These are phyloP conservation scores for Bradypodion ventrale DNA, from an alignment of 2,797 vertebrate species.

Conservation along the genomic window DNA sequence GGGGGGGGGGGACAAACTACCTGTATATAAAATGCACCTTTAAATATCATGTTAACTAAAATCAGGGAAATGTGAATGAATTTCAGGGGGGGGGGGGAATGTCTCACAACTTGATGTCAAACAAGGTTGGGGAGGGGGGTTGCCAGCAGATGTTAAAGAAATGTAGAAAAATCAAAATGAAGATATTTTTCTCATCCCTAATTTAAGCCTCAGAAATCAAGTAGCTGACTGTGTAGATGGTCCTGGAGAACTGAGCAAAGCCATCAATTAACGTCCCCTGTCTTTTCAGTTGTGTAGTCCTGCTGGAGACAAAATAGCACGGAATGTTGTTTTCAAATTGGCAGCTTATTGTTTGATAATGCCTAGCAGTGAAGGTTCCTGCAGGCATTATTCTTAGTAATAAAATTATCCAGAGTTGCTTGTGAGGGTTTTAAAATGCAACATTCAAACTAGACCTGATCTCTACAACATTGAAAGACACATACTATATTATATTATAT, in stretches of 20 bases:
- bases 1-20: no score
- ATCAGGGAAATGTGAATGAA: no score
- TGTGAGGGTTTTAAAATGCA: slow-evolving; percentile 6
- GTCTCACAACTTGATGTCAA: no score
- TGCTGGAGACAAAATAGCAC: background rate
- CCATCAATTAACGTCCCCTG: background rate
- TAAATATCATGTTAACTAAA: no score
- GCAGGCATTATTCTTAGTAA: fast-evolving
- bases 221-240: slow-evolving; percentile 35
- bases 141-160: no score
- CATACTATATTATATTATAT: no score
- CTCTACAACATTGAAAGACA: fast-evolving
- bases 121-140: no score
- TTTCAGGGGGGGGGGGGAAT: no score
- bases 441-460: background rate
- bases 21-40: no score
- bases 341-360: background rate
- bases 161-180: no score
- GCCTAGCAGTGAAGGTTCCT: background rate
- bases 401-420: background rate
- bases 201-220: background rate
- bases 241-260: slow-evolving; percentile 36
- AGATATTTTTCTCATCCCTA: no score
- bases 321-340: slow-evolving; percentile 7
- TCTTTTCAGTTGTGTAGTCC: slow-evolving; percentile 33